Base-by-base conservation (phyloP, 2,113 vertebrate genomes). In the Oriolus oriolus region DNA sequence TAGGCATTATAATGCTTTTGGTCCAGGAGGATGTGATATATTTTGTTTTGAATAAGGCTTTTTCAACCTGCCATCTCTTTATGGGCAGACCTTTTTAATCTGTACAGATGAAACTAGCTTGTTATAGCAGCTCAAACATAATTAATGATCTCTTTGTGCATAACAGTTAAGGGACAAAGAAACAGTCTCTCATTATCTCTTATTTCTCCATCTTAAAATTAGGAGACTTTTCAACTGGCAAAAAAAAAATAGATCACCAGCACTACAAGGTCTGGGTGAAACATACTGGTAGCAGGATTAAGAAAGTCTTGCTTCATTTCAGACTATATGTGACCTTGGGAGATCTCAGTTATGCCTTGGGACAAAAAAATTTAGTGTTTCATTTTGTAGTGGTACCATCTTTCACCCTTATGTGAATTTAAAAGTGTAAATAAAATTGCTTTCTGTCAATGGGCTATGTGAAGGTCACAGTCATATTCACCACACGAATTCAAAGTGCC, bases 341-440 rank as follows among this genome's bases (percentile, higher is more conserved):
- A 91, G 42, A 95, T 90, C 87, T 97, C 90, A 91, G 93, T 94
- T 97, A 93, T 91, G 77, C 70, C 91, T 96, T 89, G 65, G 95
- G 95, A 95, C 84, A 96, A 95, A 97, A 97, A 94, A 95, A 96
- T 6, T 73, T 94, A 95, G 95, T 95, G 91, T 98, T 97, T 97
- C 73, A 83, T 98, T 98, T 97, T 96, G 87, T 64, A 85, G 82
- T 61, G 35, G 94, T 95, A 90, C 93, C 92, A 98, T 98, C 91
- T 98, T 97, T 98, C 97, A 98, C 83, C 73, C 98, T 98, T 97
- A 98, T 95, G 91, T 97, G 97, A 87, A 97, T 96, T 97, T 97
- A 97, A 98, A 98, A 97, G 98, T 97, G 97, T 98, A 98, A 98
- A 98, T 97, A 98, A 97, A 97, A 98, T 97, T 95, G 96, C 95